These are phyloP conservation scores for Tachysurus fulvidraco DNA, from an alignment of 2,113 vertebrate species.

Conservation along the genomic window DNA sequence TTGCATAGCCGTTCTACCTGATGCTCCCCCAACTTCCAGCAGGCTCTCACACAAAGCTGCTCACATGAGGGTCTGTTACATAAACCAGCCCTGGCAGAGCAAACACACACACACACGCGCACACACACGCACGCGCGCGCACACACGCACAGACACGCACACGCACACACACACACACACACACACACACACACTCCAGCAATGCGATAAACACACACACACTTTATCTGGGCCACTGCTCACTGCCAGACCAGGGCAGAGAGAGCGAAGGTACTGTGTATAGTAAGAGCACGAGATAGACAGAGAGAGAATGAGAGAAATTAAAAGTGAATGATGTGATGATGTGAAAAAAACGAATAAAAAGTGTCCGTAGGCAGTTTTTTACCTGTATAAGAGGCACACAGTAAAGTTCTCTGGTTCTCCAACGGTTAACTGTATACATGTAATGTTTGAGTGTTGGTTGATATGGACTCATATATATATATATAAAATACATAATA, in stretches of 20 bases:
- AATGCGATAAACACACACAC: slow-evolving; percentile 9
- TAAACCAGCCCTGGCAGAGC: slow-evolving; percentile 59
- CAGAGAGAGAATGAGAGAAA: background rate
- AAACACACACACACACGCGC: slow-evolving; percentile 54
- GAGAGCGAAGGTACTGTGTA: background rate
- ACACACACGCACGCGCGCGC: slow-evolving; percentile 44
- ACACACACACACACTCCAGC: slow-evolving; percentile 53
- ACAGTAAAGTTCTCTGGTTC: background rate
- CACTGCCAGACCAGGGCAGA: slow-evolving; percentile 11
- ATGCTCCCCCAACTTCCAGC: slow-evolving; percentile 58
- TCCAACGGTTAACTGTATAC: too few species aligned
- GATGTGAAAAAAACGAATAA: background rate
- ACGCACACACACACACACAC: slow-evolving; percentile 53
- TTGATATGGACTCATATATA: background rate
- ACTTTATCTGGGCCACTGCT: slow-evolving; percentile 54
- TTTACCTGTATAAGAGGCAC: background rate
- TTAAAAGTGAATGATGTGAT: background rate
- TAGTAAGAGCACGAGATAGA: background rate
- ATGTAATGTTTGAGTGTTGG: background rate
- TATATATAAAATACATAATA: too few species aligned
- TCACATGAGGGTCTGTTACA: slow-evolving; percentile 70
- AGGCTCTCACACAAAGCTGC: slow-evolving; percentile 61
- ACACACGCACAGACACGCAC: slow-evolving; percentile 55
- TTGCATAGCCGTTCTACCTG: slow-evolving; percentile 69
- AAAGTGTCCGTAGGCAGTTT: background rate